A percentile compares a stretch with the other conserved stretches of the same genome.
phyloP scores from a whole-genome alignment of 2,113 vertebrate genomes.

The Oostethus manadensis region DNA sequence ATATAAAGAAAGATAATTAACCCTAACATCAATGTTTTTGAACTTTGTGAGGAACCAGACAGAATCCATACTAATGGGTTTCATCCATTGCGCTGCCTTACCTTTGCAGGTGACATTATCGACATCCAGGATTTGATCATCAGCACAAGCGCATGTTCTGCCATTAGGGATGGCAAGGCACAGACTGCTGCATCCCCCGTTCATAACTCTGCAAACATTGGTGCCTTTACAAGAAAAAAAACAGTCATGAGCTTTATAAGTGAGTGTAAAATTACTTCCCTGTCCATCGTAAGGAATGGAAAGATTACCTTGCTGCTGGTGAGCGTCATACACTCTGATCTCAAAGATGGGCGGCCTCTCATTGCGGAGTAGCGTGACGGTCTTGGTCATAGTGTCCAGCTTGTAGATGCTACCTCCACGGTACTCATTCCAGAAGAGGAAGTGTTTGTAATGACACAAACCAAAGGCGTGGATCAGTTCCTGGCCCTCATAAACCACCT shows the following conservation, averaged over 20 bases:
- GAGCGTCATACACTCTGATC: conserved; percentile 95
- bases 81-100: conserved; percentile 33
- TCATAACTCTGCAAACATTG: conserved; percentile 87
- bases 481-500: conserved; percentile 92
- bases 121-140: conserved; percentile 85
- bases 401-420: conserved; percentile 93
- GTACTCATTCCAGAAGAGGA: conserved; percentile 97
- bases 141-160: conserved; percentile 87
- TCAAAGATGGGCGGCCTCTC: conserved; percentile 96
- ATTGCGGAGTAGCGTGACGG: conserved; percentile 81
- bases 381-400: conserved; percentile 79
- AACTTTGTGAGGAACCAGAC: background rate
- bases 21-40: background rate
- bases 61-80: no score
- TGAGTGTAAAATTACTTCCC: fast-evolving
- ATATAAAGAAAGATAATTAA: background rate
- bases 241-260: no score
- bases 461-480: conserved; percentile 95
- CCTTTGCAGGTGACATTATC: conserved; percentile 90
- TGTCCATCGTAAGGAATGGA: background rate
- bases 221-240: conserved; percentile 68
- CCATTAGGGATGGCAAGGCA: conserved; percentile 87
- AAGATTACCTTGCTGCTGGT: conserved; percentile 76
- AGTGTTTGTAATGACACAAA: conserved; percentile 91
- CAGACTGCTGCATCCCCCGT: conserved; percentile 91